A percentile compares a stretch with the other conserved stretches of the same genome.
Evolutionary conservation across 2,888 invertebrate species (phyloP).

Genomic region (Cheilosia pagana): DNA sequence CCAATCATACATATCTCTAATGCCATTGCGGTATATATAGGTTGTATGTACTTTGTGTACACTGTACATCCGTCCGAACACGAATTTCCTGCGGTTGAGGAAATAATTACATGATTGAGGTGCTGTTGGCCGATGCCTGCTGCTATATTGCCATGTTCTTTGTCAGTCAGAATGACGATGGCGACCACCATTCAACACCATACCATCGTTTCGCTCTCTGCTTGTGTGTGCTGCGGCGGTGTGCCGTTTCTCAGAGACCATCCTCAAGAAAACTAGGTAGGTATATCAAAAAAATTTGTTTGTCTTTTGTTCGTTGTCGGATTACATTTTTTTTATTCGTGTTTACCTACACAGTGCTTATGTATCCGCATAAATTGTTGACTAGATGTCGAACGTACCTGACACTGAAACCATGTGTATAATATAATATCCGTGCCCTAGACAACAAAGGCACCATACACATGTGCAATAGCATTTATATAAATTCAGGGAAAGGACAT

Average conservation of each 20-base stretch:
- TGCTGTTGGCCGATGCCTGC: conserved; percentile 69
- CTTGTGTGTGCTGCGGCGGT: background rate
- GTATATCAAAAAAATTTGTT: conserved; percentile 16
- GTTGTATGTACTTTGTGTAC: no score
- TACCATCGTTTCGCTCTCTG: conserved; percentile 25
- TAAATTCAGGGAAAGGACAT: background rate
- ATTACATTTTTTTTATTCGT: conserved; percentile 13
- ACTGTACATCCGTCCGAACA: conserved; percentile 52
- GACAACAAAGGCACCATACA: conserved; percentile 51
- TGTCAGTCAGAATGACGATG: conserved; percentile 57
- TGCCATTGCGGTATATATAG: conserved; percentile 15
- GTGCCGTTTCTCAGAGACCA: conserved; percentile 16
- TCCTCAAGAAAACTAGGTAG: conserved; percentile 41
- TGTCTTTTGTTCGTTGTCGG: conserved; percentile 39
- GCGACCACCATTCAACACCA: conserved; percentile 51
- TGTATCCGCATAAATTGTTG: conserved; percentile 8
- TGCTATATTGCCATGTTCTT: conserved; percentile 37
- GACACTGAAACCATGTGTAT: conserved; percentile 1
- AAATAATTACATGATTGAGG: conserved; percentile 84
- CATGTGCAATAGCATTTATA: background rate
- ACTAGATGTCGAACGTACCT: conserved; percentile 38
- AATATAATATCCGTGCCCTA: conserved; percentile 7
- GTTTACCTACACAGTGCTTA: conserved; percentile 17
- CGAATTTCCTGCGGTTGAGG: conserved; percentile 79
- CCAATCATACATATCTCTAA: conserved; percentile 29